Evolutionary conservation across 1,140 invertebrate genomes (phyloP).

Genomic region (Drosophila orena): DNA sequence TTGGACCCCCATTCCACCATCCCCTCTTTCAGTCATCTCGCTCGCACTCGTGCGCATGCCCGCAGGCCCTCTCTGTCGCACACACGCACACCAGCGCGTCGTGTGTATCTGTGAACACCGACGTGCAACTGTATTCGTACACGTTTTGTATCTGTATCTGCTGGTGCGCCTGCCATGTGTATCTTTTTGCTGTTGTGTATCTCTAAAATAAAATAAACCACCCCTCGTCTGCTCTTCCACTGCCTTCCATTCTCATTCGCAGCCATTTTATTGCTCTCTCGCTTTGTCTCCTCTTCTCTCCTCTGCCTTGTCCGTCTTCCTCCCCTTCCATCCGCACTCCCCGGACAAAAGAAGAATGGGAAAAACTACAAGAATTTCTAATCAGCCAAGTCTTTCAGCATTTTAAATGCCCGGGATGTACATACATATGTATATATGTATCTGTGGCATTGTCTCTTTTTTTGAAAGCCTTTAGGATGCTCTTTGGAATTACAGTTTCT

Average conservation of each 20-base stretch:
- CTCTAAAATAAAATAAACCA: constrained; percentile 58
- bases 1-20: constrained; percentile 10
- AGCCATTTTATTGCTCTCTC: constrained; percentile 77
- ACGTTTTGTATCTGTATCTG: constrained; percentile 36
- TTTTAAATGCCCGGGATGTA: constrained; percentile 15
- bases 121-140: constrained; percentile 13
- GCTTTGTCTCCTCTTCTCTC: constrained; percentile 47
- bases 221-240: constrained; percentile 31
- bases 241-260: constrained; percentile 61
- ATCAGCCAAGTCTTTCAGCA: constrained; percentile 29
- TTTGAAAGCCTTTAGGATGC: constrained; percentile 1
- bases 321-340: constrained; percentile 21
- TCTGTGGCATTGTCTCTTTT: constrained; percentile 15
- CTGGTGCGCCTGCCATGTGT: constrained; percentile 65
- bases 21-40: constrained; percentile 35
- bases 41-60: constrained; percentile 45
- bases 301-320: constrained; percentile 8
- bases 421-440: too few species aligned
- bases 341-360: constrained; percentile 8
- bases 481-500: constrained; percentile 3
- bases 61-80: constrained; percentile 24
- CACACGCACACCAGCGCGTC: constrained; percentile 3
- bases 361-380: constrained; percentile 42
- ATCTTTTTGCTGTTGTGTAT: constrained; percentile 62
- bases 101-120: background rate